These are phyloP conservation scores for Benitochromis conjunctus DNA, from an alignment of 2,113 vertebrate species.

Conservation along the genomic window DNA sequence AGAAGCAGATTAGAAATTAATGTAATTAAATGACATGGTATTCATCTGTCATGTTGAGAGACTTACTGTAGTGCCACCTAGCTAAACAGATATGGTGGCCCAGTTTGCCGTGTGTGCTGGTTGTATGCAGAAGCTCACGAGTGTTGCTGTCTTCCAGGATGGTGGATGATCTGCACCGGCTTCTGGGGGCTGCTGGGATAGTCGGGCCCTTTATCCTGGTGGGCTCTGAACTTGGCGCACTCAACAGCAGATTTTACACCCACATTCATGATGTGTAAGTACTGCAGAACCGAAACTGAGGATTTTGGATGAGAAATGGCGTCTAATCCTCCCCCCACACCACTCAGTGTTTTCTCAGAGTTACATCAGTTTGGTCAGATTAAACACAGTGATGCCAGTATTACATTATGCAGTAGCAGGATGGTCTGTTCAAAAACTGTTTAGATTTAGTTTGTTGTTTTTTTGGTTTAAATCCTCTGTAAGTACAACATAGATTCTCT, in stretches of 20 bases:
- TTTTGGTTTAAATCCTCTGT: neutral
- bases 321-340: neutral
- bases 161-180: conserved; percentile 79
- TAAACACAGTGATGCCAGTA: neutral
- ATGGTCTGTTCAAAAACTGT: neutral
- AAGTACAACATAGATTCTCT: neutral
- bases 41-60: conserved; percentile 1
- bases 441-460: neutral
- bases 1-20: conserved; percentile 8
- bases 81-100: conserved; percentile 27
- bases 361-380: neutral
- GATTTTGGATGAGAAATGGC: neutral
- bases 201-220: conserved; percentile 75
- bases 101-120: conserved; percentile 11
- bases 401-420: neutral
- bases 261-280: conserved; percentile 78
- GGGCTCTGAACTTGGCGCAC: conserved; percentile 75
- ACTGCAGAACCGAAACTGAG: neutral
- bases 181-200: conserved; percentile 71
- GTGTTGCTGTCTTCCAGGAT: conserved; percentile 68
- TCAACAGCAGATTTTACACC: conserved; percentile 77
- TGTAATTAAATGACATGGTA: neutral
- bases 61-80: neutral
- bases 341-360: neutral
- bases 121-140: conserved; percentile 25